phyloP scores from a whole-genome alignment of 2,113 vertebrate species.

The Glareola pratincola region DNA sequence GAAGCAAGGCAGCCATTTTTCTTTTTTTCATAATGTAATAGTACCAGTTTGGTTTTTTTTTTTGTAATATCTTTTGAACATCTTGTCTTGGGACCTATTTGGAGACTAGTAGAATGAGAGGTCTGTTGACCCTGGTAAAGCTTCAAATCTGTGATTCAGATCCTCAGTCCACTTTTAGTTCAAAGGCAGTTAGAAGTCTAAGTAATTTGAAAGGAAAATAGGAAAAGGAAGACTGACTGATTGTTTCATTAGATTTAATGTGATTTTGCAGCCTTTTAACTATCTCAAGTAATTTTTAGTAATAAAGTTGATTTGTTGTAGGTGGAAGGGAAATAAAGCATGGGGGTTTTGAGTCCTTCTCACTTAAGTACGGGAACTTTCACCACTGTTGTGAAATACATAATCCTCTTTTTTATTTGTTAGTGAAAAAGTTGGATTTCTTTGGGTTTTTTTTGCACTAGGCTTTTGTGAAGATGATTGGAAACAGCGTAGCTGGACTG shows the following conservation, averaged over 20 bases:
- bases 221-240: neutral
- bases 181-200: neutral
- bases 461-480: conserved; percentile 92
- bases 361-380: neutral
- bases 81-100: neutral
- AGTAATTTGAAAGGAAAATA: neutral
- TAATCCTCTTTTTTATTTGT: neutral
- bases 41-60: neutral
- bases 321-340: neutral
- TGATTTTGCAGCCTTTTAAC: neutral
- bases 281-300: neutral
- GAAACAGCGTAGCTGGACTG: conserved; percentile 80
- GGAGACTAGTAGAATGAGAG: neutral
- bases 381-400: neutral
- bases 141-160: neutral
- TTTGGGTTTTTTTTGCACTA: neutral
- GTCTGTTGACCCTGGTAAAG: neutral
- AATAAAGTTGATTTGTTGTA: neutral
- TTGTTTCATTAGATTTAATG: neutral
- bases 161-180: neutral
- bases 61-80: neutral
- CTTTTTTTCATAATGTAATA: neutral
- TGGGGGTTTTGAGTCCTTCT: neutral
- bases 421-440: neutral
- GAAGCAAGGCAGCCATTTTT: neutral